These are phyloP conservation scores for Phoenicopterus ruber DNA, from an alignment of 2,113 vertebrate species.

Conservation along the genomic window DNA sequence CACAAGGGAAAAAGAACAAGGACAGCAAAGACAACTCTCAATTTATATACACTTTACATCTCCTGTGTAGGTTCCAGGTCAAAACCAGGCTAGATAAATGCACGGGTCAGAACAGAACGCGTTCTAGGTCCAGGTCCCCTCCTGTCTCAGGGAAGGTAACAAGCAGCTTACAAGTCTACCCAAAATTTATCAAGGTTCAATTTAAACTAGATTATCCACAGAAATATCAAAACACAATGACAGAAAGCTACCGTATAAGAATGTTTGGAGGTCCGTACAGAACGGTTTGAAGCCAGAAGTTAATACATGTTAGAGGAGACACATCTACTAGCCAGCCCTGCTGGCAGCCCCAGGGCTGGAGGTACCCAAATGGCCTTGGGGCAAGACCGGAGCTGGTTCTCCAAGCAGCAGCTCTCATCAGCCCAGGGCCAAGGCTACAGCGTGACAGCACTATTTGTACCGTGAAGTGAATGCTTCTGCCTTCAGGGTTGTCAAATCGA, in stretches of 20 bases:
- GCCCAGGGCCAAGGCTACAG: neutral
- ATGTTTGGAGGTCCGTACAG: neutral
- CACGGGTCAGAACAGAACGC: rapidly evolving
- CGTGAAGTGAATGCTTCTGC: neutral
- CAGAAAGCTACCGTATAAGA: neutral
- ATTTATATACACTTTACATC: neutral
- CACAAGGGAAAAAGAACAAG: neutral
- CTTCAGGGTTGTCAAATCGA: neutral
- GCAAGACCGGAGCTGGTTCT: neutral
- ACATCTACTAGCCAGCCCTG: neutral
- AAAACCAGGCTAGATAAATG: neutral
- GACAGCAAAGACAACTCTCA: neutral
- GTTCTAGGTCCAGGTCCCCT: neutral
- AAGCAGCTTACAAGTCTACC: neutral
- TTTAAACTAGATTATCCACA: neutral
- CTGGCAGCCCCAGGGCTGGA: neutral
- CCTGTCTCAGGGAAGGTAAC: neutral
- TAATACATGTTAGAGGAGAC: neutral
- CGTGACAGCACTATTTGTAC: neutral
- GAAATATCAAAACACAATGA: neutral
- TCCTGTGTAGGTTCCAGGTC: neutral
- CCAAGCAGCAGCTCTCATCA: neutral
- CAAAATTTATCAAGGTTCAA: neutral
- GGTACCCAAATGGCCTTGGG: rapidly evolving
- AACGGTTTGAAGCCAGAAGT: neutral